Conservation (phyloP, 1,140 invertebrate genomes). For the Pogonognathellus flavescens region DNA sequence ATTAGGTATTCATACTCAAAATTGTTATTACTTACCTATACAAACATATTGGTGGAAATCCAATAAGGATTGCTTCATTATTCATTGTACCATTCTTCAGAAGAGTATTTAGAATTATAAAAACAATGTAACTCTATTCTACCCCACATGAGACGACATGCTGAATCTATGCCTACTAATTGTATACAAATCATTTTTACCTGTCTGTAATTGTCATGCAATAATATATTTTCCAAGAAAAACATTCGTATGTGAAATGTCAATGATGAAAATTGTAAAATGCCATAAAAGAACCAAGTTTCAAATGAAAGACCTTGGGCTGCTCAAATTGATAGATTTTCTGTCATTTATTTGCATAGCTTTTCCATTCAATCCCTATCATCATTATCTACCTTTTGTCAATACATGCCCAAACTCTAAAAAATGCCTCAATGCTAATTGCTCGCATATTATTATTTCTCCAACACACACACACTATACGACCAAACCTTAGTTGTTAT, state of each 20-base stretch:
- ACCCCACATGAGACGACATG: too few species aligned
- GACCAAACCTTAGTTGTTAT: background rate
- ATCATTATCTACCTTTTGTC: background rate
- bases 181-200: conserved; percentile 12
- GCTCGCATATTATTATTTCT: background rate
- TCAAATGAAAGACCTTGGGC: conserved; percentile 29
- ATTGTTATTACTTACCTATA: too few species aligned
- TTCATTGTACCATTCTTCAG: too few species aligned
- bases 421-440: background rate
- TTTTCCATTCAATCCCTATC: background rate
- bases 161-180: background rate
- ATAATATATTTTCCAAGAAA: background rate
- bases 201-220: conserved; percentile 5
- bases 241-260: background rate
- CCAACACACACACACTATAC: too few species aligned
- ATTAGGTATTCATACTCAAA: too few species aligned
- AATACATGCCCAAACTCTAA: background rate
- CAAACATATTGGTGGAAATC: too few species aligned
- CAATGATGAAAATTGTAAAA: conserved; percentile 22
- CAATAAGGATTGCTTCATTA: too few species aligned
- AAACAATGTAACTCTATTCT: too few species aligned
- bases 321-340: conserved; percentile 40
- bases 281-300: conserved; percentile 17
- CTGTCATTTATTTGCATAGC: conserved; percentile 39
- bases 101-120: too few species aligned